Evolutionary conservation across 2,113 vertebrate genomes (phyloP), one percentile per base, ranked within the genome.

Genomic region (Ranitomeya imitator): DNA sequence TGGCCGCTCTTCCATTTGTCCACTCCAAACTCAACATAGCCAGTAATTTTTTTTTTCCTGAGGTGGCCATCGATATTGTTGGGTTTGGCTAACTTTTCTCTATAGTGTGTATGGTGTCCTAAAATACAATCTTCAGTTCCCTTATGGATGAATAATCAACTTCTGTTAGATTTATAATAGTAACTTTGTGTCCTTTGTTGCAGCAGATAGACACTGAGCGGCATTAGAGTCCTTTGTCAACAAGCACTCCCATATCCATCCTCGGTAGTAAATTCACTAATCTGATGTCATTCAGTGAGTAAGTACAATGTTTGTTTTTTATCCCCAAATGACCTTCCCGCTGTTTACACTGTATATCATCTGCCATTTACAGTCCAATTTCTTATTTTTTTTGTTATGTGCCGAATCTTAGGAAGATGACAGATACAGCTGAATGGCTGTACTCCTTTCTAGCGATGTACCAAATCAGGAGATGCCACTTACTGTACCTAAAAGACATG

Each of bases 121-220:
- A 45, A 45, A 57, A 11, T 31, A 14, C 23, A 71, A 45, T 16
- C 31, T 19, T 74, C 16, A 8, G 16, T 74, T 16, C 8, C 26
- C 15, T 9, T 19, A 45, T 74, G 31, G 55, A 57, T 11, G 37
- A 45, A 4, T 45, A 45, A 9, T 37, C 15, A 23, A 37, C 26
- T 73, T 73, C 69, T 73, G 69, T 19, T 67, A 67, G n/a, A 14
- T 45, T 45, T 45, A 45, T 0, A 0, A 67, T 79, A 89, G 65
- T 63, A 55, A 90, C 85, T 89, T 37, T 23, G 37, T 69, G 85
- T 85, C 51, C n/a, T 79, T 60, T 69, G 81, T 89, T 80, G 59
- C 85, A 55, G 88, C 78, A 84, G 57, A 81, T 81, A 37, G 79
- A 81, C 57, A 21, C 57, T 81, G 79, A 61, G 79, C 79, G 9